Evolutionary conservation across 2,888 invertebrate species (phyloP), one percentile per base, ranked within the genome.

Genomic region (Dasysyrphus albostriatus): DNA sequence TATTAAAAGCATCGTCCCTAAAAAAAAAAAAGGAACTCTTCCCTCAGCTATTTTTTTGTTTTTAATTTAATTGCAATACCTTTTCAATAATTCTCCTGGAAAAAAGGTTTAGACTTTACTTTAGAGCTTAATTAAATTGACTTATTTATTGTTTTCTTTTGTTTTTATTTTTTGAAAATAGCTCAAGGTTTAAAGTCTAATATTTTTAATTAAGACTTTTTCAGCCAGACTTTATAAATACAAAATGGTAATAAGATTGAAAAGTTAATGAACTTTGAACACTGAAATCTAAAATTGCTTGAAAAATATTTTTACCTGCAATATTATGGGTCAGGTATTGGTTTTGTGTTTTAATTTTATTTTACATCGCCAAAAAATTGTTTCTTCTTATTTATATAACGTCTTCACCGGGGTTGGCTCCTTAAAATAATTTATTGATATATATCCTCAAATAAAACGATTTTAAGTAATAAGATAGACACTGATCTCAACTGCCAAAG

Each of bases 111-210:
- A 34, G 58, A 16, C 58, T 58, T 58, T 58, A 58, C 58, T 58
- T 58, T 34, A 16, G 34, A 58, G 16, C 58, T 58, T 5, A 34
- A 58, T 34, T 58, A 58, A 58, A 58, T 58, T 58, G 58, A 58
- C 58, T 58, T 29, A 56, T 14, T n/a, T 56, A 16, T 10, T 29
- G 24, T 24, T 24, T 24, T 32, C 3, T 32, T 32, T 32, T 32
- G 4, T 5, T n/a, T 32, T 7, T 5, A 6, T 54, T 12, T 56
- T 34, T 10, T 16, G 1, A 34, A 58, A 34, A 58, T 58, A 58
- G 34, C 10, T 34, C 58, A 58, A 34, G 32, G 16, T 16, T 34
- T 16, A 9, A 34, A 34, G 10, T 34, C 16, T 10, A 5, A n/a
- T 34, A 5, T 34, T 58, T 58, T 58, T 58, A 58, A 34, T 58